Base-by-base conservation (phyloP, 37 sponge, comb jelly and placozoan species). In the Ianthella basta region DNA sequence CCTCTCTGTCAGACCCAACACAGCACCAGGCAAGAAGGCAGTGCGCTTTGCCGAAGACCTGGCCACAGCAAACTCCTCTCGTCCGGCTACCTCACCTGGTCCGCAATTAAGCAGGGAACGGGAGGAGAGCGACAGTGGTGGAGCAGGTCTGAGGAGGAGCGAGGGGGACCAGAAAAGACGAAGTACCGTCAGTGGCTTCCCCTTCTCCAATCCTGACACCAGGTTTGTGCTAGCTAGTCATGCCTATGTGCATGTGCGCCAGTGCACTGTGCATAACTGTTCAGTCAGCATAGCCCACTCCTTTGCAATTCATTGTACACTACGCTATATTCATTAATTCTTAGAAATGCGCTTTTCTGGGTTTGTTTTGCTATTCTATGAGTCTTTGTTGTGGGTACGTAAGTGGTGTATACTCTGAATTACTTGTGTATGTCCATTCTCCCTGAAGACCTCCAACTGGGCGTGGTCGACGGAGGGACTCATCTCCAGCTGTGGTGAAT, bases 1-100 rank as follows among this genome's bases (percentile, higher is more conserved):
- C 32, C 44, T 63, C 14, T 82, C 34, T 8, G 36, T 24, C 16
- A 60, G 82, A 25, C 82, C 82, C 39, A 82, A 63, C 21, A 33
- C 59, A 36, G 60, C 72, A 67, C 80, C 89, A 16, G 75, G 56
- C 34, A 88, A 92, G 81, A 92, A 88, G 44, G 83, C 89, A 8
- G 92, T 92, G 32, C 72, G 87, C 4, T 92, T 92, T 80, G 30
- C 82, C 70, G 92, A 88, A 14, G 40, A 36, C 5, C 13, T 81
- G 15, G 67, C 64, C 0, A 30, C 60, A 13, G 70, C 33, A 15
- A 44, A 78, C 29, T 38, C 16, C 37, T n/a, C 41, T 27, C 57
- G 56, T 33, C 88, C 72, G 0, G 70, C 85, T 15, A 30, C 86
- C 25, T 32, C 87, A 35, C 59, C 83, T 0, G 79, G 16, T 29